Conservation (phyloP, 2,797 vertebrate genomes). For the Zenarchopterus dispar region DNA sequence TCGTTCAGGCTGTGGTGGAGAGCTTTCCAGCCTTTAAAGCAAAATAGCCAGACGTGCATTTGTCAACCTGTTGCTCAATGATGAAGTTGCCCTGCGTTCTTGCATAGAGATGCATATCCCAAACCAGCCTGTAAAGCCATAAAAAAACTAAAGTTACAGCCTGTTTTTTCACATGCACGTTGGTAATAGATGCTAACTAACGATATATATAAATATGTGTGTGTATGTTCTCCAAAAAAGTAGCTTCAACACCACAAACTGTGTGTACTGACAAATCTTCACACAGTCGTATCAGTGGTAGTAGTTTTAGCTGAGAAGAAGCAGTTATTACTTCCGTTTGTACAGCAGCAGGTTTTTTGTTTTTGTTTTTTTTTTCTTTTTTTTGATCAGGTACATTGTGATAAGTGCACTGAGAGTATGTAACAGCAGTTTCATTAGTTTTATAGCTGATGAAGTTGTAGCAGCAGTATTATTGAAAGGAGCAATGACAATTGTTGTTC, state of each 20-base stretch:
- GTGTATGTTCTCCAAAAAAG: too few relatives aligned
- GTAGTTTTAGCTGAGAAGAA: background rate
- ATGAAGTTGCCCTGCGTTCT: conserved; percentile 26
- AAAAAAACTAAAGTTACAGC: conserved; percentile 13
- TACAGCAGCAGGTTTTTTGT: conserved; percentile 2
- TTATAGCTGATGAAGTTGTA: conserved; percentile 1
- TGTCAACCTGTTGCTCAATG: conserved; percentile 68
- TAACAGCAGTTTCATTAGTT: conserved; percentile 2
- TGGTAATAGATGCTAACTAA: background rate
- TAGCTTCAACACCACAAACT: too few relatives aligned
- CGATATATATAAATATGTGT: too few relatives aligned
- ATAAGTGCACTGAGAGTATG: background rate
- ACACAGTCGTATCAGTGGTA: background rate
- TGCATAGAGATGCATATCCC: background rate
- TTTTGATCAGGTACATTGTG: too few relatives aligned
- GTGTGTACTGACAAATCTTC: too few relatives aligned
- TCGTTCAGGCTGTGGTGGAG: background rate
- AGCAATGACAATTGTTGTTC: conserved; percentile 24
- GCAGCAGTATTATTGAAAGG: conserved; percentile 5
- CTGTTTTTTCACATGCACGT: conserved; percentile 4
- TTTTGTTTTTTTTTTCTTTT: conserved; percentile 3
- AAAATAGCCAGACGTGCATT: conserved; percentile 19
- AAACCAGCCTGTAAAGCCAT: conserved; percentile 22
- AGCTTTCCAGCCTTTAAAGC: conserved; percentile 8
- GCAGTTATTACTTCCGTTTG: background rate